These are phyloP conservation scores for Chionis minor DNA, from an alignment of 2,113 vertebrate species.

Conservation along the genomic window DNA sequence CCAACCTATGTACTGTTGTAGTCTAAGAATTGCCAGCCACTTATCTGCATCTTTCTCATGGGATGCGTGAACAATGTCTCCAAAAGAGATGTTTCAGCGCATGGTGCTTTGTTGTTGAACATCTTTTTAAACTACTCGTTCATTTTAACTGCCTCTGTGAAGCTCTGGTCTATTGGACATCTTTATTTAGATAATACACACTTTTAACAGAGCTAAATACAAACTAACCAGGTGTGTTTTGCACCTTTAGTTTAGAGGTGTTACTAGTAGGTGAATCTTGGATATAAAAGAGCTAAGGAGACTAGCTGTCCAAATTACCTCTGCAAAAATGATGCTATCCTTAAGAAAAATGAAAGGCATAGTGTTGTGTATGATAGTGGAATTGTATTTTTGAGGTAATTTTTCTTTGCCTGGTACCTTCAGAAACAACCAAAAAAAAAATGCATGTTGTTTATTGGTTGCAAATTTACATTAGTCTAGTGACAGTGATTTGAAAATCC, in stretches of 20 bases:
- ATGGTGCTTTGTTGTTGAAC: not conserved
- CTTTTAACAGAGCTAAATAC: not conserved
- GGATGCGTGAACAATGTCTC: not conserved
- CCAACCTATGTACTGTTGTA: not conserved
- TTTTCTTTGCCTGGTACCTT: not conserved
- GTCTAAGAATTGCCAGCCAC: not conserved
- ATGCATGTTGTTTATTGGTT: not conserved
- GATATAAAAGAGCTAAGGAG: not conserved
- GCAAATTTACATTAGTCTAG: not conserved
- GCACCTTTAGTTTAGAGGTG: not conserved
- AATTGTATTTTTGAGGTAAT: not conserved
- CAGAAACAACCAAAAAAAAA: not conserved
- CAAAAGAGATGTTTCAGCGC: not conserved
- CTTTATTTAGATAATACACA: not conserved
- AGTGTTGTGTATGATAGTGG: not conserved
- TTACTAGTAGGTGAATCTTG: not conserved
- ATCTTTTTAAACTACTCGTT: not conserved
- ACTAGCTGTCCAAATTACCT: not conserved
- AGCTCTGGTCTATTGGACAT: not conserved
- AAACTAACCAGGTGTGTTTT: not conserved
- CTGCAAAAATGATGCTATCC: not conserved
- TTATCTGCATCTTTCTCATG: not conserved
- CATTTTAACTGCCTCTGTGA: not conserved
- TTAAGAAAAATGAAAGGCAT: not conserved
- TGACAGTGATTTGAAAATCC: not conserved